These are phyloP conservation scores for Protodeltote pygarga DNA, from an alignment of 2,888 invertebrate genomes.

Conservation along the genomic window DNA sequence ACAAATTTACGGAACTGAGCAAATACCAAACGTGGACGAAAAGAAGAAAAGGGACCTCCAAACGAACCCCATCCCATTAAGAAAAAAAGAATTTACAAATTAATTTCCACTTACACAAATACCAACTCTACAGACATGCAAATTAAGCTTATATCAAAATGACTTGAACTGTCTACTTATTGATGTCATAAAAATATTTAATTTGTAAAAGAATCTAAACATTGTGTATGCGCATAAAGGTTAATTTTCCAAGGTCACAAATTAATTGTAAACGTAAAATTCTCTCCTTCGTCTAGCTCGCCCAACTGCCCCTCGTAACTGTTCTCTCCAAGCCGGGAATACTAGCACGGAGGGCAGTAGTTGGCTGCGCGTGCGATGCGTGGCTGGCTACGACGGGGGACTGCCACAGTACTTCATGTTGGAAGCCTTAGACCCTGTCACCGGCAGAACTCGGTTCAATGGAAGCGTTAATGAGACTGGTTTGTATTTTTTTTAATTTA, in stretches of 20 bases:
- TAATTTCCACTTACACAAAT: no score
- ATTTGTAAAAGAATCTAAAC: no score
- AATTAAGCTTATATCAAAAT: no score
- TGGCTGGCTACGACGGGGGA: slow-evolving; percentile 96
- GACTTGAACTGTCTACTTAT: no score
- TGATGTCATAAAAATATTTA: no score
- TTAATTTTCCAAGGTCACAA: slow-evolving; percentile 16
- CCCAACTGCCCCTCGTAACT: slow-evolving; percentile 94
- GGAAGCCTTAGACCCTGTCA: slow-evolving; percentile 93
- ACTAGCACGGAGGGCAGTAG: slow-evolving; percentile 76
- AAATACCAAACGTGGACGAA: no score
- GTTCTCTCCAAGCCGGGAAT: slow-evolving; percentile 91
- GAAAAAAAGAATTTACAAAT: no score
- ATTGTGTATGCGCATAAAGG: no score
- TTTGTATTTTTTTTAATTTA: slow-evolving; percentile 39
- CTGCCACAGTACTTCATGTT: slow-evolving; percentile 94
- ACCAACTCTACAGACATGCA: no score
- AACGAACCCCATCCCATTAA: no score
- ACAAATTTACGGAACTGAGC: no score
- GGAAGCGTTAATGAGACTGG: slow-evolving; percentile 87
- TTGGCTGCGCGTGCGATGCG: slow-evolving; percentile 93
- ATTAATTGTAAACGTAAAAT: background rate
- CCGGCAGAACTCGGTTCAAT: slow-evolving; percentile 90
- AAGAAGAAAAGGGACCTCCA: no score
- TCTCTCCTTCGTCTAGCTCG: slow-evolving; percentile 85